Evolutionary conservation across 2,797 vertebrate species (phyloP), one percentile per base, ranked within the genome.

Genomic region (Neosalanx taihuensis): DNA sequence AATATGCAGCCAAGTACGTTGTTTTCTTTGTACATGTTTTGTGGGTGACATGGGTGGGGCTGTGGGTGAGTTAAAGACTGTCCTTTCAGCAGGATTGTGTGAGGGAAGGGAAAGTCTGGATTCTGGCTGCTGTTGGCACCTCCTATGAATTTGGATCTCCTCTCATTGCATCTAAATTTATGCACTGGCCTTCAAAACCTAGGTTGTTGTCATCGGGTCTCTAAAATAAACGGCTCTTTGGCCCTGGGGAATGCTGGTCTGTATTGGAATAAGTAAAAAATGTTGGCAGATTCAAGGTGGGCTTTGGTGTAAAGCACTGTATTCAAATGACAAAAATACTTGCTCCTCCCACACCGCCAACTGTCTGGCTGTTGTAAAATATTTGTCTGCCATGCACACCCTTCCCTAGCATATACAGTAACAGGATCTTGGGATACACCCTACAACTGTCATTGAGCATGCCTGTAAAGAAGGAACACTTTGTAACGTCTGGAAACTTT

Each of bases 91-190:
- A 86, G 86, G 78, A 73, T 81, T 67, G 80, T 81, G 81, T 82
- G 78, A 82, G 86, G 81, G 80, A 81, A 83, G 81, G 85, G 81
- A 84, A 86, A 87, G 88, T 88, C 84, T 86, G 81, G 78, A 83
- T 87, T 88, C 82, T 74, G 83, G 83, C 83, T 77, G 81, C 87
- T 86, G 85, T 86, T 92, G 91, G 91, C 92, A 92, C 82, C 87
- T 86, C 88, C 79, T 85, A 81, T 91, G 87, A 91, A 93, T 92
- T 88, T 91, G 89, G 90, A 92, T 91, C 91, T 91, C 88, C 91
- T 91, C 90, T 92, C 87, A 89, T 88, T 90, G 89, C 90, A 79
- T 91, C 92, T 94, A 94, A 93, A 92, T 93, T 92, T 93, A 93
- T 79, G 84, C 90, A 29, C 88, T 91, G 90, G 91, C 91, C 88